Conservation (phyloP, 2,888 invertebrate species). For the Drosophila falleni region DNA sequence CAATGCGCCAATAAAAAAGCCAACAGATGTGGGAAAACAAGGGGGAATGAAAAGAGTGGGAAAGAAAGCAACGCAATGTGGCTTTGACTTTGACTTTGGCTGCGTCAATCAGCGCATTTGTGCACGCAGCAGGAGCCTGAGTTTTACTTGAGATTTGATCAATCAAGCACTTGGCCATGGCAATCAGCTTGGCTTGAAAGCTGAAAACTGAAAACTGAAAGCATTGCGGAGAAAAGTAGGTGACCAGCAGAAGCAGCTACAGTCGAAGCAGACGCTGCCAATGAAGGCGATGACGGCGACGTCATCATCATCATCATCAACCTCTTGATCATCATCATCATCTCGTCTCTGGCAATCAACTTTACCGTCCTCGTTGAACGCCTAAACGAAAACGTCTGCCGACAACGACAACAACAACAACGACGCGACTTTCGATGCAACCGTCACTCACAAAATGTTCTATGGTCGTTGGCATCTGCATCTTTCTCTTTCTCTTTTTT, state of each 20-base stretch:
- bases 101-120: conserved; percentile 69
- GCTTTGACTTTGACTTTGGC: conserved; percentile 1
- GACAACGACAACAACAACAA: not conserved
- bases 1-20: conserved; percentile 73
- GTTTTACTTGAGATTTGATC: conserved; percentile 60
- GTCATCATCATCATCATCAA: conserved; percentile 23
- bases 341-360: conserved; percentile 55
- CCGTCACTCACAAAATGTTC: conserved; percentile 69
- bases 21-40: not conserved
- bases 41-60: not conserved
- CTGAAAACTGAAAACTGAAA: conserved; percentile 68
- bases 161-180: conserved; percentile 64
- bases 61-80: conserved; percentile 26
- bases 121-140: conserved; percentile 74
- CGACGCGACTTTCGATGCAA: conserved; percentile 66
- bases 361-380: conserved; percentile 47
- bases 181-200: conserved; percentile 59
- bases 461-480: conserved; percentile 60
- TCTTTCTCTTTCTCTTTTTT: conserved; percentile 69
- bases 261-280: conserved; percentile 17
- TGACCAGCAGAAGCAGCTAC: conserved; percentile 55
- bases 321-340: conserved; percentile 8
- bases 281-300: conserved; percentile 34
- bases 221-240: conserved; percentile 72
- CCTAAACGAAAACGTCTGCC: conserved; percentile 71